Evolutionary conservation across 2,113 vertebrate genomes (phyloP).

Genomic region (Maccullochella peelii): DNA sequence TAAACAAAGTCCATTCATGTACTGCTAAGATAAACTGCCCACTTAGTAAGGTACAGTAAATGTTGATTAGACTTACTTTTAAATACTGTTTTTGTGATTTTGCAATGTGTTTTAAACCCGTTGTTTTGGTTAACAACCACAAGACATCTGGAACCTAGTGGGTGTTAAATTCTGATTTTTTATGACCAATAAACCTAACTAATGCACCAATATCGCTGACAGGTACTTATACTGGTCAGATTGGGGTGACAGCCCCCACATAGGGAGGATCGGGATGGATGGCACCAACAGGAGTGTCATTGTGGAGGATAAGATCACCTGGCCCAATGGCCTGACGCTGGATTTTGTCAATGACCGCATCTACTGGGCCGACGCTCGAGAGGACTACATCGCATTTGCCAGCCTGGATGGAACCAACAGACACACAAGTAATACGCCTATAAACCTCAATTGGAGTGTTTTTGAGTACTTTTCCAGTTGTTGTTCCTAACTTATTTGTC

Average conservation of each 20-base stretch:
- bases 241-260: constrained; percentile 97
- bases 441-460: rapidly evolving
- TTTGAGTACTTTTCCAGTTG: not conserved
- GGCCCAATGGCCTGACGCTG: constrained; percentile 97
- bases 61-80: not conserved
- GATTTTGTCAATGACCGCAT: constrained; percentile 97
- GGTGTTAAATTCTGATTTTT: not conserved
- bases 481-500: not conserved
- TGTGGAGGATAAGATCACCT: constrained; percentile 94
- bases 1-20: too few species aligned
- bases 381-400: constrained; percentile 98
- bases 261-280: constrained; percentile 97
- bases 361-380: constrained; percentile 97
- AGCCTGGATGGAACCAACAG: constrained; percentile 93
- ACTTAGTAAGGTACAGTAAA: not conserved
- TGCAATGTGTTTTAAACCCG: not conserved
- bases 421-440: constrained; percentile 87
- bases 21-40: not conserved
- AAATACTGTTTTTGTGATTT: not conserved
- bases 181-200: not conserved
- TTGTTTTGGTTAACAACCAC: not conserved
- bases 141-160: not conserved
- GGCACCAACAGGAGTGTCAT: constrained; percentile 92
- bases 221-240: constrained; percentile 99
- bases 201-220: constrained; percentile 28